These are phyloP conservation scores for Esox niger DNA, from an alignment of 2,113 vertebrate species.

Conservation along the genomic window DNA sequence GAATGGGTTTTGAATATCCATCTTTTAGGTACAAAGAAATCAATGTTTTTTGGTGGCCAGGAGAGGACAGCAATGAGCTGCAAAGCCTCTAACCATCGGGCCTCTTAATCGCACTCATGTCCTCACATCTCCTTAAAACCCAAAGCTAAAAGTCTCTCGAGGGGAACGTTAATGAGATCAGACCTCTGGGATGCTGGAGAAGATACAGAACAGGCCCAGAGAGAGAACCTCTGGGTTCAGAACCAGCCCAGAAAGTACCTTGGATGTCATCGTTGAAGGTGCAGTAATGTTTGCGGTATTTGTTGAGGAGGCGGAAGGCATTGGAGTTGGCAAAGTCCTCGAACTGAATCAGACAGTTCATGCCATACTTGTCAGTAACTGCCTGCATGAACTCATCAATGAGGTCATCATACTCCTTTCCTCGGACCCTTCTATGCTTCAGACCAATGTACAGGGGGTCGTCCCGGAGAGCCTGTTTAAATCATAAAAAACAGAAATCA, in stretches of 20 bases:
- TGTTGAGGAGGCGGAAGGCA: conserved; percentile 92
- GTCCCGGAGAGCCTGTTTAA: conserved; percentile 81
- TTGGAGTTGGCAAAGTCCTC: conserved; percentile 97
- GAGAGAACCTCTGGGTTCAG: too few species aligned
- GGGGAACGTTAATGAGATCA: too few species aligned
- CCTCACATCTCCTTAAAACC: too few species aligned
- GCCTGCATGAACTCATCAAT: conserved; percentile 98
- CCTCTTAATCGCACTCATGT: too few species aligned
- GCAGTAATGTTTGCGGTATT: conserved; percentile 89
- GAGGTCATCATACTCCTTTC: conserved; percentile 90
- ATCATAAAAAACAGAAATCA: background rate
- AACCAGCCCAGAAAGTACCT: conserved; percentile 78
- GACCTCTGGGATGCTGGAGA: background rate
- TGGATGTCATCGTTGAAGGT: conserved; percentile 98
- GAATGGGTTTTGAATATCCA: background rate
- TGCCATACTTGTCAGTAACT: conserved; percentile 92
- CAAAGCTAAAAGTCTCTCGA: too few species aligned
- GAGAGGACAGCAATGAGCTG: too few species aligned
- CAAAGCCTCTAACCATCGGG: too few species aligned
- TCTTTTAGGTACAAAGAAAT: background rate
- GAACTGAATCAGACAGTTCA: conserved; percentile 96
- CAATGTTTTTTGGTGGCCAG: too few species aligned
- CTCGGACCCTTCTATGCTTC: conserved; percentile 89
- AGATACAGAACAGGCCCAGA: background rate
- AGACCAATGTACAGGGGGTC: conserved; percentile 96